Conservation (phyloP, 2,113 vertebrate species). For the Ammodytes marinus region DNA sequence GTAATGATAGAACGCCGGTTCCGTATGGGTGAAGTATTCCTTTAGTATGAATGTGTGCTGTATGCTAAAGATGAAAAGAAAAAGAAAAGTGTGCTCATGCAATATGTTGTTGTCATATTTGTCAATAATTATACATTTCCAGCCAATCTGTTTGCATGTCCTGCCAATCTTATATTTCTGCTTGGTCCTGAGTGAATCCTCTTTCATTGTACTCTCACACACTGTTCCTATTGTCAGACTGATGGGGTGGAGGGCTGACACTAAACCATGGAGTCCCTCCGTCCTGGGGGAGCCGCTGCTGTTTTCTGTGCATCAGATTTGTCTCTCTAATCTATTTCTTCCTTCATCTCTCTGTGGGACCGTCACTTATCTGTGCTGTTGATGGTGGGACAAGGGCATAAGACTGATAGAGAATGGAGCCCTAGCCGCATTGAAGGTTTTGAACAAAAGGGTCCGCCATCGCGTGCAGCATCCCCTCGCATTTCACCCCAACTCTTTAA, state of each 20-base stretch:
- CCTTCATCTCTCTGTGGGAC: constrained; percentile 71
- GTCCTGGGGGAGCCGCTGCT: constrained; percentile 49
- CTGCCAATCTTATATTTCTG: neutral
- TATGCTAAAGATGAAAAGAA: neutral
- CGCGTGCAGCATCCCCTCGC: constrained; percentile 39
- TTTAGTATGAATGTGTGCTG: neutral
- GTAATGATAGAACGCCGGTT: too few species aligned
- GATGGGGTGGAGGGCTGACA: constrained; percentile 54
- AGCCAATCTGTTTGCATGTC: neutral
- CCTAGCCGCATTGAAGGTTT: constrained; percentile 53
- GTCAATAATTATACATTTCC: neutral
- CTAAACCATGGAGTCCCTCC: constrained; percentile 53
- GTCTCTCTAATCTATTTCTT: constrained; percentile 72
- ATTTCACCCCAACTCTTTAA: constrained; percentile 48
- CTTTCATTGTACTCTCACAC: constrained; percentile 38
- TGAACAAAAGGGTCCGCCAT: constrained; percentile 68
- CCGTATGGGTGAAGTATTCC: too few species aligned
- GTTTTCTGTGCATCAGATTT: constrained; percentile 72
- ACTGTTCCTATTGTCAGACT: constrained; percentile 42
- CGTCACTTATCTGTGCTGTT: constrained; percentile 68
- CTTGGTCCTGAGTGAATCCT: neutral
- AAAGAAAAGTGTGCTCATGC: neutral
- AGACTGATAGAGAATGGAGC: constrained; percentile 58
- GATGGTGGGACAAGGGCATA: constrained; percentile 62
- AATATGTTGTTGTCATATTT: neutral